These are phyloP conservation scores for Philhelius pedissequus DNA, from an alignment of 2,888 invertebrate genomes.

Conservation along the genomic window DNA sequence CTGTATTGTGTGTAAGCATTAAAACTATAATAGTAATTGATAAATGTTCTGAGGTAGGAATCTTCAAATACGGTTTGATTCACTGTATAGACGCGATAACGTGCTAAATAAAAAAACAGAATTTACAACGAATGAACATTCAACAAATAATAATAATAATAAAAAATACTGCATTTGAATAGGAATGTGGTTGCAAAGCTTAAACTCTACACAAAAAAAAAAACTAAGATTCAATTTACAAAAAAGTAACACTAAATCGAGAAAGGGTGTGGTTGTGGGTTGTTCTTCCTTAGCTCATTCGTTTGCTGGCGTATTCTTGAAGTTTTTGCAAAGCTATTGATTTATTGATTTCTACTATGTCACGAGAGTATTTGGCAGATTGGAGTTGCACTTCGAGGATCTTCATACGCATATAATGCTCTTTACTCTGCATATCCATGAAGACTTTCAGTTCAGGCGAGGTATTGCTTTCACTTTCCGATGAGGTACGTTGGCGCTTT, in stretches of 20 bases:
- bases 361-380: constrained; percentile 79
- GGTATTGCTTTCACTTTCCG: constrained; percentile 69
- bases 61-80: constrained; percentile 57
- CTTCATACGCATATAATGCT: constrained; percentile 78
- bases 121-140: constrained; percentile 20
- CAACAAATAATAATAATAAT: constrained; percentile 26
- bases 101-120: constrained; percentile 54
- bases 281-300: constrained; percentile 73
- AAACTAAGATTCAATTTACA: constrained; percentile 47
- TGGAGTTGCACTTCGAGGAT: constrained; percentile 78
- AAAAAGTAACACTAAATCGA: neutral
- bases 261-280: neutral
- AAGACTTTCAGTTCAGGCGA: constrained; percentile 75
- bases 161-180: constrained; percentile 64
- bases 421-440: constrained; percentile 79
- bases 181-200: constrained; percentile 66
- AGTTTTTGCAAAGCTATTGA: constrained; percentile 82
- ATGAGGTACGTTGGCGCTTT: constrained; percentile 74
- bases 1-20: constrained; percentile 2
- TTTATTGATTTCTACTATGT: constrained; percentile 83
- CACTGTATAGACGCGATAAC: constrained; percentile 52
- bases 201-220: constrained; percentile 50
- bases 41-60: constrained; percentile 64
- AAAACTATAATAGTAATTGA: constrained; percentile 49
- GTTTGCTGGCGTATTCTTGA: constrained; percentile 78